These are phyloP conservation scores for Otus sunia DNA, from an alignment of 2,113 vertebrate species.

Conservation along the genomic window DNA sequence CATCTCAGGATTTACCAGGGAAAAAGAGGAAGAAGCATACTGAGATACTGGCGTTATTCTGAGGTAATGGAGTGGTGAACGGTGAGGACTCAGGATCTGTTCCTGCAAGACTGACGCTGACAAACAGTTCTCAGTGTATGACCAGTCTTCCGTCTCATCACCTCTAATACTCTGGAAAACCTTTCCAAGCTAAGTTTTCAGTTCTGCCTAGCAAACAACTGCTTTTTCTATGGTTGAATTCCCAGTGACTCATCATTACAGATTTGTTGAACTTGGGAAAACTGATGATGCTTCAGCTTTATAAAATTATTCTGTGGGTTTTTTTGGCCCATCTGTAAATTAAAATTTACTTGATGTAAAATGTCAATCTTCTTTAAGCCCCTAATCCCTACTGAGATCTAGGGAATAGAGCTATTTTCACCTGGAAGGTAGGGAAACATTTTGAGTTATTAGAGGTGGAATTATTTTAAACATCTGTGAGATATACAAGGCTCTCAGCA, in stretches of 20 bases:
- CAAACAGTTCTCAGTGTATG: neutral
- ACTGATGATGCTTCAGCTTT: neutral
- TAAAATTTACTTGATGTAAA: neutral
- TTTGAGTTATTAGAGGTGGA: neutral
- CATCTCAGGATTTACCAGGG: neutral
- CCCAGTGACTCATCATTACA: neutral
- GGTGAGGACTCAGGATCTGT: neutral
- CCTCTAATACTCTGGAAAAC: neutral
- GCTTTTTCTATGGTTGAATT: neutral
- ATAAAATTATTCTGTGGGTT: neutral
- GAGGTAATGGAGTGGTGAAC: neutral
- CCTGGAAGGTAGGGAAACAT: neutral
- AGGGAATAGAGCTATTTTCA: neutral
- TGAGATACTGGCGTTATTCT: neutral
- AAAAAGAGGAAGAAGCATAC: neutral
- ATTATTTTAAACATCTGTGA: slow-evolving; percentile 32
- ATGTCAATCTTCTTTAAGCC: neutral
- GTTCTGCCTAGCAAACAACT: neutral
- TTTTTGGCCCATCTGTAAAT: neutral
- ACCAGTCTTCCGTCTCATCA: neutral
- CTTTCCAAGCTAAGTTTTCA: neutral
- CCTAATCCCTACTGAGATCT: neutral
- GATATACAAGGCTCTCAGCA: slow-evolving; percentile 3
- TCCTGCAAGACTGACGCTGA: neutral
- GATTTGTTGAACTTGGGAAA: neutral